These are phyloP conservation scores for Ceuthmochares aereus DNA, from an alignment of 2,113 vertebrate species.

Conservation along the genomic window DNA sequence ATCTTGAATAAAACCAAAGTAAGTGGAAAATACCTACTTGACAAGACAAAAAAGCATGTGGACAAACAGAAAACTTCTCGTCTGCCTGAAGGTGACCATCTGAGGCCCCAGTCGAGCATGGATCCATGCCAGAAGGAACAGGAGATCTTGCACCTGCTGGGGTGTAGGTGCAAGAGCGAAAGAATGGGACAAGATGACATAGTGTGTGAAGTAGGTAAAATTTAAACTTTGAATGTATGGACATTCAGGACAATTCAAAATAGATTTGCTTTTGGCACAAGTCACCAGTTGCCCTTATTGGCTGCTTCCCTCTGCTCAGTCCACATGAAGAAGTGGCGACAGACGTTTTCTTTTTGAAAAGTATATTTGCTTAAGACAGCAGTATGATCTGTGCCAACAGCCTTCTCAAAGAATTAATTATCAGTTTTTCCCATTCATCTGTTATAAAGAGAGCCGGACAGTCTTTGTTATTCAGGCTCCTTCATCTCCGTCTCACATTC, in stretches of 20 bases:
- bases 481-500: not conserved
- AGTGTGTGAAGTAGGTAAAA: not conserved
- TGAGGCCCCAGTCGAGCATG: rapidly evolving
- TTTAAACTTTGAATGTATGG: not conserved
- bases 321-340: not conserved
- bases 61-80: not conserved
- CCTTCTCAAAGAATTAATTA: not conserved
- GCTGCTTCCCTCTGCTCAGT: not conserved
- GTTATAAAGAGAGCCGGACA: not conserved
- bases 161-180: not conserved
- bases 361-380: not conserved
- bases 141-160: not conserved
- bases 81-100: not conserved
- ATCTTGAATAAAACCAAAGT: not conserved
- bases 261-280: not conserved
- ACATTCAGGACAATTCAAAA: not conserved
- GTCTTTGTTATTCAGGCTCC: not conserved
- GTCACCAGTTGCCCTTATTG: not conserved
- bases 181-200: not conserved
- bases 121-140: not conserved
- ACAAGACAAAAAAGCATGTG: not conserved
- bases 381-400: not conserved
- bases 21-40: not conserved
- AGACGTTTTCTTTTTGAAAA: not conserved
- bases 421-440: not conserved